Percentiles rank a stretch among this genome's conserved stretches.
phyloP scores from a whole-genome alignment of 2,797 vertebrate genomes.

The Mycteria americana region DNA sequence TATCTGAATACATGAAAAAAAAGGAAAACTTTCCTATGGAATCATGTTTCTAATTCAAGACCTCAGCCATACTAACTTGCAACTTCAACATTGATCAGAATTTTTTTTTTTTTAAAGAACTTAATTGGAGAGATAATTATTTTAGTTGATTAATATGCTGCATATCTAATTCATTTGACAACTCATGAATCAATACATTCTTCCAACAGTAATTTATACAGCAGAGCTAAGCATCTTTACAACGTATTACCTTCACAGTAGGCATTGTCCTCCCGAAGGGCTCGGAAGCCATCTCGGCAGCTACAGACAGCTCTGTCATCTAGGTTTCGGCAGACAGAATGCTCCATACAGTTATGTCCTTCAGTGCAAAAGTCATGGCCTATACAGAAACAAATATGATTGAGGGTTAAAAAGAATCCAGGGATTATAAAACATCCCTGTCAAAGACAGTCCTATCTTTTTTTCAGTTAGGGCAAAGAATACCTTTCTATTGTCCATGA shows the following conservation, averaged over 20 bases:
- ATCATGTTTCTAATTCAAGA: conserved; percentile 50
- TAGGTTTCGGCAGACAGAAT: conserved; percentile 92
- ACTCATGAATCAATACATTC: conserved; percentile 32
- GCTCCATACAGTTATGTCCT: conserved; percentile 87
- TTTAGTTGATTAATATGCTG: conserved; percentile 63
- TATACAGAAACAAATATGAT: conserved; percentile 61
- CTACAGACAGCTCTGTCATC: conserved; percentile 89
- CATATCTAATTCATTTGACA: conserved; percentile 60
- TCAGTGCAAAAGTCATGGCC: conserved; percentile 96
- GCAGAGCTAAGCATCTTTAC: background rate
- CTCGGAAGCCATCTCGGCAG: conserved; percentile 91
- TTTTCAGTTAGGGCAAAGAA: conserved; percentile 29
- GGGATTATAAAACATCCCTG: conserved; percentile 1
- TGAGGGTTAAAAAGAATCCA: conserved; percentile 36
- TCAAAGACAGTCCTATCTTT: background rate
- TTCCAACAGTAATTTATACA: background rate
- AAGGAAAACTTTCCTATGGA: conserved; percentile 16
- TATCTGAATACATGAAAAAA: conserved; percentile 22
- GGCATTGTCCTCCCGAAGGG: conserved; percentile 92
- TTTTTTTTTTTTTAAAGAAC: background rate
- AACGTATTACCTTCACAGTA: conserved; percentile 91
- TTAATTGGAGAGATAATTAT: conserved; percentile 57
- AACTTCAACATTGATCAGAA: background rate
- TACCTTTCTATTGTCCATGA: background rate
- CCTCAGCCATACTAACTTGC: conserved; percentile 14